Percentiles rank a stretch among this genome's conserved stretches.
These are phyloP conservation scores for Halichoerus grypus DNA, from an alignment of 2,113 vertebrate species.

Conservation along the genomic window DNA sequence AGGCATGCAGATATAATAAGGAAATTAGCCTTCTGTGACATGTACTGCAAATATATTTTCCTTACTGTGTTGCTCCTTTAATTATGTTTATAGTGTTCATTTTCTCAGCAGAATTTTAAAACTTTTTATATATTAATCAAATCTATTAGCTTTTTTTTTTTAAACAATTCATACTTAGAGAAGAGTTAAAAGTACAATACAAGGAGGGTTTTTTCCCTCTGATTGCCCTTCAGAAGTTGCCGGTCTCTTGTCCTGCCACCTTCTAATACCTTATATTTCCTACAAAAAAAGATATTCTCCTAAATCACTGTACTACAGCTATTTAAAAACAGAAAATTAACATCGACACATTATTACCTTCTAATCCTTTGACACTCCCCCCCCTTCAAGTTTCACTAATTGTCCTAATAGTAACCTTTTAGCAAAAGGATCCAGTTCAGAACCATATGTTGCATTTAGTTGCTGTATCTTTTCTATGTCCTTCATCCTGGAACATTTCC, in stretches of 20 bases:
- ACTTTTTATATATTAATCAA: not conserved
- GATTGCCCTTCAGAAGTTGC: not conserved
- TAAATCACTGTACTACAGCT: not conserved
- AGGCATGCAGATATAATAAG: not conserved
- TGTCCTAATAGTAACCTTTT: not conserved
- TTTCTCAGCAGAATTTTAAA: constrained; percentile 26
- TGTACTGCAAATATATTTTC: not conserved
- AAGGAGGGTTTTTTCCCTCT: not conserved
- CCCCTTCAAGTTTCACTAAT: not conserved
- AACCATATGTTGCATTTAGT: not conserved
- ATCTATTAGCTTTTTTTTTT: not conserved
- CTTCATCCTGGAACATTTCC: not conserved
- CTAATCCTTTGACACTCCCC: not conserved
- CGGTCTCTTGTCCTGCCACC: not conserved
- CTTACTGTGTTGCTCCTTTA: constrained; percentile 14
- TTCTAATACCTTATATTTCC: constrained; percentile 3
- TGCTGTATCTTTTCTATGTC: not conserved
- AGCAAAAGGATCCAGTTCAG: not conserved
- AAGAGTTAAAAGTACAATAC: not conserved
- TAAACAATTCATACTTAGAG: not conserved
- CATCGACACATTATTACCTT: not conserved
- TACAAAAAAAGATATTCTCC: not conserved
- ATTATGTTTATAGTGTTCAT: not conserved
- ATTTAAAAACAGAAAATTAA: constrained; percentile 39
- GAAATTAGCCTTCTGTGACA: not conserved